These are phyloP conservation scores for Troglohyphantes excavatus DNA, from an alignment of 2,888 invertebrate genomes.

Conservation along the genomic window DNA sequence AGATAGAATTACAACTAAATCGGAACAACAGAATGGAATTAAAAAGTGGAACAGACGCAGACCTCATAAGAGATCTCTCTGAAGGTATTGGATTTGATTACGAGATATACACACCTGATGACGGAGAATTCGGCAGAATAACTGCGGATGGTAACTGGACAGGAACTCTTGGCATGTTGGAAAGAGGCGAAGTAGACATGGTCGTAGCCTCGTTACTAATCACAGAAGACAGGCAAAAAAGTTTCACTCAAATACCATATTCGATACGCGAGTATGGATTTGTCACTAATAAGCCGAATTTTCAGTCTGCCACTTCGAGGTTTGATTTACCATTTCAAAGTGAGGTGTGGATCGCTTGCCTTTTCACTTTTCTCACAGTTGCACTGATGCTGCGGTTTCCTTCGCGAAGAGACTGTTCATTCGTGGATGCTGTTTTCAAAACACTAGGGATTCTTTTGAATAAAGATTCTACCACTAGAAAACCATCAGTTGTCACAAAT, in stretches of 20 bases:
- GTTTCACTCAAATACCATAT: background rate
- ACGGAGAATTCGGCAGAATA: background rate
- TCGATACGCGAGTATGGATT: background rate
- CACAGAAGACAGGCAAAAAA: background rate
- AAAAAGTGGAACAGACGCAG: background rate
- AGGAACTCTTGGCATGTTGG: slow-evolving; percentile 1
- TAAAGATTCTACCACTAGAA: too few species aligned
- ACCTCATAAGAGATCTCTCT: background rate
- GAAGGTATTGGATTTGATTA: background rate
- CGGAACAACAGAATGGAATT: too few species aligned
- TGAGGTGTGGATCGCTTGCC: background rate
- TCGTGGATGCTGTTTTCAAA: too few species aligned
- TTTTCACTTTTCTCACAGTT: too few species aligned
- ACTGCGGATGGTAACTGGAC: background rate
- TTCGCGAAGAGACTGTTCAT: too few species aligned
- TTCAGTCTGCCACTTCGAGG: too few species aligned
- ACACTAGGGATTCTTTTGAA: too few species aligned
- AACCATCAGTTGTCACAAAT: background rate
- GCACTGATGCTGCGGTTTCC: too few species aligned
- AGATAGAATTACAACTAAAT: too few species aligned
- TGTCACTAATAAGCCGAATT: background rate
- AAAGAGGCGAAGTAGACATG: background rate
- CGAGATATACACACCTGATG: background rate
- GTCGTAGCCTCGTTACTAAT: background rate
- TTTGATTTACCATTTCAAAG: background rate